phyloP scores from a whole-genome alignment of 2,113 vertebrate genomes.

The Cyrtonyx montezumae region DNA sequence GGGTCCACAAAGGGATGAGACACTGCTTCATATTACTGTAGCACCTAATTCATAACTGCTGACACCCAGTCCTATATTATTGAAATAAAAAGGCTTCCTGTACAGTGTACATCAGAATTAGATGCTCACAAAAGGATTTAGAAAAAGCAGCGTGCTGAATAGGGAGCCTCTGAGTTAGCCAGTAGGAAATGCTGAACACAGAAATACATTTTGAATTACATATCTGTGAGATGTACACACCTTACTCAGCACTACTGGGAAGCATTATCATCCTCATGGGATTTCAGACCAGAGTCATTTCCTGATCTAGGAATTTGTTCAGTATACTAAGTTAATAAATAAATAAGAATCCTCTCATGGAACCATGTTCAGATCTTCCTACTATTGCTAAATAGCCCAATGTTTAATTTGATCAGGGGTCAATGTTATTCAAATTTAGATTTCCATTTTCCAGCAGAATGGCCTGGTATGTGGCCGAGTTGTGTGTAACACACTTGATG shows the following conservation, averaged over 20 bases:
- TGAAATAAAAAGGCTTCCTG: not conserved
- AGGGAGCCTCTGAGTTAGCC: not conserved
- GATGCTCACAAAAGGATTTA: not conserved
- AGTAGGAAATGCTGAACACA: conserved; percentile 21
- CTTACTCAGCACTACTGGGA: conserved; percentile 28
- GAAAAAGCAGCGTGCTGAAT: not conserved
- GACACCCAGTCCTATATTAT: not conserved
- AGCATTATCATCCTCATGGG: not conserved
- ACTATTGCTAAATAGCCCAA: not conserved
- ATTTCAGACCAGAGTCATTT: not conserved
- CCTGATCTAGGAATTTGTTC: not conserved
- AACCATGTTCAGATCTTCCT: not conserved
- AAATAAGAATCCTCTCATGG: not conserved
- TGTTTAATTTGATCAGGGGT: not conserved
- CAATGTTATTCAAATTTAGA: not conserved
- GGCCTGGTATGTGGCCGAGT: not conserved
- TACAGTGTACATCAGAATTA: not conserved
- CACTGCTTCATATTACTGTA: not conserved
- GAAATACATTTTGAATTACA: not conserved
- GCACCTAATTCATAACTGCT: not conserved
- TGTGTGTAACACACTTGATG: not conserved
- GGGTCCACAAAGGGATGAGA: not conserved
- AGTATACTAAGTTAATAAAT: not conserved
- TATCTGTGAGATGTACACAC: not conserved
- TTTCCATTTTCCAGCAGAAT: not conserved